Conservation (phyloP, 2,888 invertebrate genomes). For the Hyalella azteca region DNA sequence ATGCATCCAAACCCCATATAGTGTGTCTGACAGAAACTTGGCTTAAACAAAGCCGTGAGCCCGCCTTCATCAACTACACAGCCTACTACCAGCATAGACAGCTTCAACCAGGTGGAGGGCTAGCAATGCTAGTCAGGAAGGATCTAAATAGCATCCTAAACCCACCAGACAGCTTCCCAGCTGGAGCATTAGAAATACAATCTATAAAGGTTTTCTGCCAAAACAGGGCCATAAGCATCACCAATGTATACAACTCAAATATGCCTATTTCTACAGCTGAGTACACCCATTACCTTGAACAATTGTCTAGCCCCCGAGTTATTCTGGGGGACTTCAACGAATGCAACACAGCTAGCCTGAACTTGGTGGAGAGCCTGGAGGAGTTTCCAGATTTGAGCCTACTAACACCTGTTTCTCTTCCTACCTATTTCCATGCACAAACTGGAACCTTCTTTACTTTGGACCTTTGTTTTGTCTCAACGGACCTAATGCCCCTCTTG, state of each 20-base stretch:
- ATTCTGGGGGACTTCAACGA: too few relatives aligned
- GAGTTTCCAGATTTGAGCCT: neutral
- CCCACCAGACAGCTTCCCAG: neutral
- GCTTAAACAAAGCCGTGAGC: neutral
- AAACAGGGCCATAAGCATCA: neutral
- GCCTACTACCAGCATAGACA: neutral
- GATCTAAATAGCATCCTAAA: neutral
- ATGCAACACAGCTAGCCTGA: neutral
- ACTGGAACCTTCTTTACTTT: neutral
- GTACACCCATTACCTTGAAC: neutral
- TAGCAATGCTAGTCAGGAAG: neutral
- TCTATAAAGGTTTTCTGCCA: neutral
- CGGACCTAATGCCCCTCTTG: neutral
- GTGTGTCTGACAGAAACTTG: conserved; percentile 1
- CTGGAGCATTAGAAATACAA: neutral
- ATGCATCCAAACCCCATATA: too few relatives aligned
- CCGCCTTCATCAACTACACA: conserved; percentile 4
- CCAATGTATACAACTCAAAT: neutral
- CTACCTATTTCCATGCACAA: neutral
- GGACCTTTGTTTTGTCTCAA: neutral
- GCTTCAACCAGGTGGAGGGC: neutral
- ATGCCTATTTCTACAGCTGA: neutral
- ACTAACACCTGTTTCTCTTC: too few relatives aligned
- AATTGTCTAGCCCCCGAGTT: neutral
- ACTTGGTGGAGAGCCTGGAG: neutral